Base-by-base conservation (phyloP, 2,113 vertebrate genomes). In the Neoarius graeffei region DNA sequence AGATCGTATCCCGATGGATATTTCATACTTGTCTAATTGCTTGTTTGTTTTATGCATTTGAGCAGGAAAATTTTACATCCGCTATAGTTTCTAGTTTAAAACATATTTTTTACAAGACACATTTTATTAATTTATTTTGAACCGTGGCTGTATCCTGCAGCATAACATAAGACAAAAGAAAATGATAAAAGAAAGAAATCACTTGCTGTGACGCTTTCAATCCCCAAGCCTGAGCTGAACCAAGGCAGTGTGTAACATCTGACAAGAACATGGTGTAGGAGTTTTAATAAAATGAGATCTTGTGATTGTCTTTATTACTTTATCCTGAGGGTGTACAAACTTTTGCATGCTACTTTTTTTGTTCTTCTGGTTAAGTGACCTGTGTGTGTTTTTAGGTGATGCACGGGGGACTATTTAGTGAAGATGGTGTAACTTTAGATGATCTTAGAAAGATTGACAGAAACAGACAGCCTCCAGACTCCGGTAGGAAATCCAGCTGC, bases 381-480 rank as follows among this genome's bases (percentile, higher is more conserved):
- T 23, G 7, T 87, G 57, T 17, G 57, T 59, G 57, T 59, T 59
- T 80, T 64, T 92, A 98, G 98, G 96, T 99, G 66, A 99, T 99
- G 98, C 98, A 99, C 0, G 98, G 98, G 0, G 98, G 98, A 0
- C 94, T 99, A 30, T 99, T 99, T 93, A 98, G 97, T 7, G 98
- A 99, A 93, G 98, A 99, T 0, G 97, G 97, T 0, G 95, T 99
- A 79, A 98, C 97, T 10, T 93, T 99, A 86, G 98, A 99, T 0
- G 97, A 99, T 89, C 96, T 98, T 89, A 94, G 96, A 77, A 98
- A 96, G 93, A 98, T 98, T 0, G 93, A 95, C 4, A 93, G 95
- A 90, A 95, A 96, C 91, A 92, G 95, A 93, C 95, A 95, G 84
- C 95, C 95, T 82, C 95, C 95, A 73, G 95, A 96, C 91, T 94